These are phyloP conservation scores for Amphipoea lucens DNA, from an alignment of 2,888 invertebrate species.

Conservation along the genomic window DNA sequence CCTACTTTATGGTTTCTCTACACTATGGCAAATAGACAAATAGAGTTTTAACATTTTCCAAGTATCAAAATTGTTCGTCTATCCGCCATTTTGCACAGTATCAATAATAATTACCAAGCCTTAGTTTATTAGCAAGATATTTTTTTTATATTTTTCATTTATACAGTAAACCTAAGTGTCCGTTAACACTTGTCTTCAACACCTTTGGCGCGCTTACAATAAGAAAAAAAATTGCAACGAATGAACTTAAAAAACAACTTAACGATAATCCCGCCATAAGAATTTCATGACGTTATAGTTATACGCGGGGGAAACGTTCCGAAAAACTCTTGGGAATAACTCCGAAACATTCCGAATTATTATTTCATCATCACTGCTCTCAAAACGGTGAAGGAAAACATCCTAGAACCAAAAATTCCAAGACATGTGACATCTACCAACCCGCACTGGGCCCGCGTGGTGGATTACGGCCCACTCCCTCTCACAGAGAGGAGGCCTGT, in stretches of 20 bases:
- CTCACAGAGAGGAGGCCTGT: no score
- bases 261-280: slow-evolving; percentile 80
- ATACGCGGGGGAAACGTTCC: slow-evolving; percentile 43
- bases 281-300: slow-evolving; percentile 70
- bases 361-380: no score
- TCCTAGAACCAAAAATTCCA: no score
- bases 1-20: slow-evolving; percentile 45
- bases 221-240: slow-evolving; percentile 86
- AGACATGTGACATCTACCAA: no score
- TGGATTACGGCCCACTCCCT: no score
- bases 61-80: slow-evolving; percentile 43
- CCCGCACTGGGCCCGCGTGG: no score
- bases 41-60: slow-evolving; percentile 29
- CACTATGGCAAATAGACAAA: slow-evolving; percentile 36
- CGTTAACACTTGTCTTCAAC: slow-evolving; percentile 74
- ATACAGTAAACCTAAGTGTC: slow-evolving; percentile 81
- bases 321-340: slow-evolving; percentile 8
- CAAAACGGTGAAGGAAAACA: no score
- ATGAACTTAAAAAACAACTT: slow-evolving; percentile 85
- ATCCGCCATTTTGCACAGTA: slow-evolving; percentile 47
- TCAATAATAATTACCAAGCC: slow-evolving; percentile 74
- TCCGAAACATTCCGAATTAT: slow-evolving; percentile 5
- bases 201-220: slow-evolving; percentile 88
- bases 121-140: slow-evolving; percentile 78
- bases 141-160: slow-evolving; percentile 86